These are phyloP conservation scores for Phrynocephalus versicolor DNA, from an alignment of 2,113 vertebrate species.

Conservation along the genomic window DNA sequence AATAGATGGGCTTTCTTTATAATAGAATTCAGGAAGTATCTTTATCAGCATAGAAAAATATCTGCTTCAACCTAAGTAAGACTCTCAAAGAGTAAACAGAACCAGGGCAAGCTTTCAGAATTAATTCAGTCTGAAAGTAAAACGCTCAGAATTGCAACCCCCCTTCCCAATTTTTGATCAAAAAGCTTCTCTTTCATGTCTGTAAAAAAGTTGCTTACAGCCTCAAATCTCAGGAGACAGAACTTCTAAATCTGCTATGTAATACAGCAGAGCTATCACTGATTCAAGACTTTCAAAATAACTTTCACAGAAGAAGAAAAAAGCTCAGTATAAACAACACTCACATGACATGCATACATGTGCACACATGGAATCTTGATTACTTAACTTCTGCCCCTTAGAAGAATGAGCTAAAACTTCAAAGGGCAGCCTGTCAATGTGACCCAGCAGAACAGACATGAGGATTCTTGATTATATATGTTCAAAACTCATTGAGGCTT, in stretches of 20 bases:
- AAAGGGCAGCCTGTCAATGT: not conserved
- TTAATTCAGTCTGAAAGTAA: not conserved
- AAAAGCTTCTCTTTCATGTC: constrained; percentile 24
- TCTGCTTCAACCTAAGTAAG: constrained; percentile 26
- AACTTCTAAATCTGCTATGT: not conserved
- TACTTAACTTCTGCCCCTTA: not conserved
- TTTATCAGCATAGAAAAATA: constrained; percentile 4
- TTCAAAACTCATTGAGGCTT: not conserved
- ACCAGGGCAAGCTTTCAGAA: constrained; percentile 30
- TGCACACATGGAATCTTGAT: not conserved
- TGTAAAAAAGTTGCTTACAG: constrained; percentile 7
- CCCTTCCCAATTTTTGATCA: not conserved
- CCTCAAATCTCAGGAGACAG: not conserved
- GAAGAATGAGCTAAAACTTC: not conserved
- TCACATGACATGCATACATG: not conserved
- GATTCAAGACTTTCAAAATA: not conserved
- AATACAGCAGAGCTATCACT: not conserved
- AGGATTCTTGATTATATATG: not conserved
- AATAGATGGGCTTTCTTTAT: constrained; percentile 7
- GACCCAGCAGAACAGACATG: not conserved
- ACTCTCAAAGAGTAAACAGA: not conserved
- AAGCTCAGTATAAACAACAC: not conserved
- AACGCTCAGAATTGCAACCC: not conserved
- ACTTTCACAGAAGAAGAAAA: not conserved
- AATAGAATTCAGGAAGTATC: not conserved